These are phyloP conservation scores for Castor canadensis DNA, from an alignment of 2,113 vertebrate genomes.

Conservation along the genomic window DNA sequence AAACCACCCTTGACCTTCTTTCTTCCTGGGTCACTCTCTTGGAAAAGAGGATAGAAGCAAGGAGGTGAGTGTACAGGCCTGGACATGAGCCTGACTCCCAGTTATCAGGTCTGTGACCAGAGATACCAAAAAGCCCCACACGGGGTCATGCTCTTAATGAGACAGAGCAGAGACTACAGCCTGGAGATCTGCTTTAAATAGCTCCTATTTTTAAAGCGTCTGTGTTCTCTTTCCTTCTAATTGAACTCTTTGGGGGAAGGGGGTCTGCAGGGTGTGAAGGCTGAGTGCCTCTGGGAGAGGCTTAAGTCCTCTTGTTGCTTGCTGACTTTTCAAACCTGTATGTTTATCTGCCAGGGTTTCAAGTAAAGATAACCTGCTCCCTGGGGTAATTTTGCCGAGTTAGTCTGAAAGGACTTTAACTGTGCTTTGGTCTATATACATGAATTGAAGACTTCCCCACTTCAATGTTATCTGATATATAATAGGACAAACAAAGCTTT, in stretches of 20 bases:
- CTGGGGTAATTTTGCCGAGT: not conserved
- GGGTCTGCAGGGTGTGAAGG: no score
- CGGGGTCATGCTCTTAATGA: not conserved
- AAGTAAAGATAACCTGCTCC: not conserved
- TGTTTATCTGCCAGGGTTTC: not conserved
- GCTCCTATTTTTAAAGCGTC: not conserved
- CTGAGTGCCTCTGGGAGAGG: no score
- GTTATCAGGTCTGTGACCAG: not conserved
- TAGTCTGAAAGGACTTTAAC: not conserved
- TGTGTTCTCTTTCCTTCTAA: not conserved
- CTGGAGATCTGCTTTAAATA: not conserved
- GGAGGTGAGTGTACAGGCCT: not conserved
- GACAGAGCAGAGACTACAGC: not conserved
- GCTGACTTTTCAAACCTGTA: not conserved
- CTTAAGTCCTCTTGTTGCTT: not conserved
- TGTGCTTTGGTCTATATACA: not conserved
- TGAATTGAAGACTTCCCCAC: not conserved
- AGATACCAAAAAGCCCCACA: not conserved
- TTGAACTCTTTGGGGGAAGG: not conserved
- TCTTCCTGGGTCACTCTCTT: not conserved
- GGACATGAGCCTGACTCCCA: not conserved
- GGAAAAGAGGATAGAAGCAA: not conserved
- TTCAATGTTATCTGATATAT: conserved; percentile 55
- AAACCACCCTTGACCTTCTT: fast-evolving
- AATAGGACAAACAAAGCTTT: conserved; percentile 28